Base-by-base conservation (phyloP, 2,113 vertebrate species). In the Narcine bancroftii region DNA sequence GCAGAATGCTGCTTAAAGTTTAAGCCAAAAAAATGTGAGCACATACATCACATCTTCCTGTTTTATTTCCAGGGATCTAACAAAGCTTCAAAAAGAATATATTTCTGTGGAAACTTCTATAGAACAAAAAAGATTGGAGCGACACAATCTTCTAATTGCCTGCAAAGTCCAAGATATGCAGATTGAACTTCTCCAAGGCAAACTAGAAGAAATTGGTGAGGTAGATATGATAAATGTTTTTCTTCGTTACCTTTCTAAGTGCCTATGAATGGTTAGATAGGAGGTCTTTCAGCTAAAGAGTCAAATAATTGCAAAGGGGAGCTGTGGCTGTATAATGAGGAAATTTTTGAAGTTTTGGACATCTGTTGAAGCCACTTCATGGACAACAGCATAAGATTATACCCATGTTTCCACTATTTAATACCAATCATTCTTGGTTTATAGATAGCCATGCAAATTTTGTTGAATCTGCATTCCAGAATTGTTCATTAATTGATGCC, bases 81-180 rank as follows among this genome's bases (percentile, higher is more conserved):
- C 93, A 73, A 97, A 96, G 92, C 92, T 96, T 60, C 98, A 99
- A 93, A 97, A 95, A 69, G 95, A 98, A 94, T 94, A 95, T 47
- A 93, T 96, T 83, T 93, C 93, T 11, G 45, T 95, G 24, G 98
- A 99, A 94, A 94, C 94, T 0, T 93, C 95, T n/a, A 92, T 99
- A 94, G 99, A 99, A 93, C 97, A 97, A 81, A 97, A 96, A 69
- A 96, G 94, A 26, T 92, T 98, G 73, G 95, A 95, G 87, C 94
- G 95, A 93, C 99, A 99, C 93, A 99, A 99, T 93, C 7, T 97
- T 71, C 96, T 99, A 92, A 95, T 99, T 50, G 95, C 94, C 79
- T 99, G 98, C 94, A 99, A 99, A 94, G 96, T 99, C 50, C 95
- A 97, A 81, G 93, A 95, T 93, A 94, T 98, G 75, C 96, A 96